These are phyloP conservation scores for Zygogramma bicolorata DNA, from an alignment of 2,888 invertebrate species.

Conservation along the genomic window DNA sequence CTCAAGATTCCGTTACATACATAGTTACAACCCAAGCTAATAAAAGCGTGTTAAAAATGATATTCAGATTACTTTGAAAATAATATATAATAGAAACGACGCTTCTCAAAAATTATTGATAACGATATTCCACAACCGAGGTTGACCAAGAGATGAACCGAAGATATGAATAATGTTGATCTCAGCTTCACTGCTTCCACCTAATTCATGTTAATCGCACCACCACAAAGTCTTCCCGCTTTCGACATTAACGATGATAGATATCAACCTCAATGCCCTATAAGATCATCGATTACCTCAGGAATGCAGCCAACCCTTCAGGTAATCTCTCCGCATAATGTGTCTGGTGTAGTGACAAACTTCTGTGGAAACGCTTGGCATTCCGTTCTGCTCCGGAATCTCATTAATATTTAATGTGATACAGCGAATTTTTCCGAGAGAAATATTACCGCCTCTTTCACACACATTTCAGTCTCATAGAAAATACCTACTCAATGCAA, in stretches of 20 bases:
- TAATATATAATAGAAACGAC: too few relatives aligned
- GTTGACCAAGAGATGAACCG: too few relatives aligned
- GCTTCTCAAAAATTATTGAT: too few relatives aligned
- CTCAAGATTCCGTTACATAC: too few relatives aligned
- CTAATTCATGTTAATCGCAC: not conserved
- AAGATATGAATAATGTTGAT: not conserved
- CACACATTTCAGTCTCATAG: not conserved
- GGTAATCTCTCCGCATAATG: not conserved
- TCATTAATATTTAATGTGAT: constrained; percentile 2
- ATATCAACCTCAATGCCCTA: not conserved
- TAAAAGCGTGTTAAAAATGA: too few relatives aligned
- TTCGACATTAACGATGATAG: not conserved
- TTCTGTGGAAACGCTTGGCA: not conserved
- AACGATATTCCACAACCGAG: too few relatives aligned
- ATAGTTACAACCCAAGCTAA: too few relatives aligned
- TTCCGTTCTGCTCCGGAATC: not conserved
- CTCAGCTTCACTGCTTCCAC: not conserved
- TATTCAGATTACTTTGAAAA: too few relatives aligned
- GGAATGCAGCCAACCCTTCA: not conserved
- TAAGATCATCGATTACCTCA: not conserved
- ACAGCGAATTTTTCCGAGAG: not conserved
- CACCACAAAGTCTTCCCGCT: not conserved
- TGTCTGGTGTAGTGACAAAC: not conserved
- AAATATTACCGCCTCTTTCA: not conserved
- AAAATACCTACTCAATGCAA: constrained; percentile 10